Percentiles rank a stretch among this genome's conserved stretches.
Evolutionary conservation across 2,797 vertebrate species (phyloP).

Genomic region (Ctenopoma multispine): DNA sequence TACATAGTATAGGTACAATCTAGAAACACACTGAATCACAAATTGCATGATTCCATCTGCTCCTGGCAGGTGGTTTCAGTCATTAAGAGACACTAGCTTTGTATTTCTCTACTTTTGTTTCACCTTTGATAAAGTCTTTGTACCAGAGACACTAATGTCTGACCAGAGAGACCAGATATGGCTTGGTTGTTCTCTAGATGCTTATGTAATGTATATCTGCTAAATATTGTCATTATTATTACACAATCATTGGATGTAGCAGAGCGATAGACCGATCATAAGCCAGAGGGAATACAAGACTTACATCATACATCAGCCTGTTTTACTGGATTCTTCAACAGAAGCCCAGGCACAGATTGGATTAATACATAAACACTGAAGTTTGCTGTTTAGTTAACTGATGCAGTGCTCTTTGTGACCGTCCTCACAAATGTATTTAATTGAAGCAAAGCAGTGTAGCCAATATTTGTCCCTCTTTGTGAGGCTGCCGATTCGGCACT

Average conservation of each 20-base stretch:
- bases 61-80: background rate
- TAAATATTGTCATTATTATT: slow-evolving; percentile 72
- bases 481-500: slow-evolving; percentile 13
- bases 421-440: slow-evolving; percentile 27
- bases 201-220: slow-evolving; percentile 63
- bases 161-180: slow-evolving; percentile 23
- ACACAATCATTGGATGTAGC: slow-evolving; percentile 66
- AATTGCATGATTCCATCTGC: background rate
- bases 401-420: slow-evolving; percentile 28
- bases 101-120: too few relatives aligned
- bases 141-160: slow-evolving; percentile 7
- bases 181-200: slow-evolving; percentile 18
- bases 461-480: slow-evolving; percentile 19
- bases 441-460: slow-evolving; percentile 11
- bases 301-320: slow-evolving; percentile 52
- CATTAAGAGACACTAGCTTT: background rate
- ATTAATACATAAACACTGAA: slow-evolving; percentile 39
- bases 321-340: slow-evolving; percentile 38
- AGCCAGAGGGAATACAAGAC: slow-evolving; percentile 27
- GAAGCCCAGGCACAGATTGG: background rate
- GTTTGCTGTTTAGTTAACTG: slow-evolving; percentile 33
- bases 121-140: background rate
- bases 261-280: slow-evolving; percentile 61
- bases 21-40: background rate
- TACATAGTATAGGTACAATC: background rate